Evolutionary conservation across 2,797 vertebrate species (phyloP), one percentile per base, ranked within the genome.

Genomic region (Ctenochaetus hawaiiensis): DNA sequence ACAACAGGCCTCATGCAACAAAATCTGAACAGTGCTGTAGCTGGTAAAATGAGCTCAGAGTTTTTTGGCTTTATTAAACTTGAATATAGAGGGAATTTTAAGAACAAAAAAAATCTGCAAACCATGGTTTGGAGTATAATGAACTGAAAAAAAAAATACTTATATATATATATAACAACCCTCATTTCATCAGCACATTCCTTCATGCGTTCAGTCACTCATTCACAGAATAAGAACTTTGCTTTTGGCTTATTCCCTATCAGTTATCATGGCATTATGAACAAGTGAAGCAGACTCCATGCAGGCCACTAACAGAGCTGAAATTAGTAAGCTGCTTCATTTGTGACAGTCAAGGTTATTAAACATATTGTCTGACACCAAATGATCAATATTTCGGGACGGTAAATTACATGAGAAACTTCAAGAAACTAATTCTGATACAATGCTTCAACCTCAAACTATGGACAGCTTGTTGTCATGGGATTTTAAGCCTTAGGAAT

Each of bases 331-430:
- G 54, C 3, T 22, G 43, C 53, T 61, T 65, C 8, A 62, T 17
- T 59, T 10, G 0, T 8, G 10, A 41, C 9, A 6, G 0, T 5
- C 22, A 8, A 12, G 16, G 5, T 48, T 34, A 26, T n/a, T 6
- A 60, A 53, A 2, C 41, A 8, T 1, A 2, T 49, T 34, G 23
- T 37, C 20, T 14, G 6, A 51, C 8, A 23, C 4, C 0, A 22
- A 74, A 72, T 54, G 44, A 17, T n/a, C 6, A 10, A 66, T 65
- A 8, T 2, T 57, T 71, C 6, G 6, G 85, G 89, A 92, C 87
- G 86, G 86, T 60, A 49, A 72, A 56, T 81, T 8, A 41, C 16
- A 23, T 11, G 13, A 41, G 30, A 13, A n/a, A 39, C 6, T 0
- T 61, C 14, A 47, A 14, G 5, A 37, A 59, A 23, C 17, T 26